Evolutionary conservation across 2,113 vertebrate genomes (phyloP), one percentile per base, ranked within the genome.

Genomic region (Varanus salvator): DNA sequence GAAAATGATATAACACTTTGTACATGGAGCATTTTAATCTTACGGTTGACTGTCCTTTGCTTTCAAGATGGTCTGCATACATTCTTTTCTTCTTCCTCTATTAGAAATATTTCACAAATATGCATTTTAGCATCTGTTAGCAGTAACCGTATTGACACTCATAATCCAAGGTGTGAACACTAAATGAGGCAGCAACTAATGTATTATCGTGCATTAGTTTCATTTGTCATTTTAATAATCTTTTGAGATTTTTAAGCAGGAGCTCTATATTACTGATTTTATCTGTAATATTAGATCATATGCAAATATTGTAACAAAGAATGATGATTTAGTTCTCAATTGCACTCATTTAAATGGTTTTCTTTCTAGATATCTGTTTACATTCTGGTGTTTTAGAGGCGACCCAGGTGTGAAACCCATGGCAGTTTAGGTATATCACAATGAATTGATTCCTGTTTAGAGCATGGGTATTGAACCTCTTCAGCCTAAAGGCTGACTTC

Each of bases 121-220:
- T 31, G 75, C 2, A 75, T 74, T 86, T 74, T 86, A 74, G 48
- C 84, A 85, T 48, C 83, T 85, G 48, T 85, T 85, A n/a, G 31
- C 25, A 74, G 75, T 74, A 72, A 57, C 19, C 50, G 57, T 38
- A 75, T 74, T 54, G 69, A 74, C 84, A 38, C 34, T 74, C 50
- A 74, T 54, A 71, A 72, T 72, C 44, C 48, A 57, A 75, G 84
- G 84, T 86, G 69, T 72, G 69, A 86, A 86, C n/a, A 21, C 57
- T 86, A 57, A 86, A 86, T 74, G 84, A 75, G 84, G 50, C 84
- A 86, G 50, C 50, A 34, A 74, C 74, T 1, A 74, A 54, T 34
- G 44, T 21, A 85, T 54, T 54, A 17, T 74, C 4, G 7, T 85
- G n/a, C 15, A 69, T 54, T 86, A 54, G 29, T 54, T 12, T 74